A percentile compares a stretch with the other conserved stretches of the same genome.
Evolutionary conservation across 35 echinoderm and acorn worm species (phyloP).

Genomic region (Heliocidaris erythrogramma): DNA sequence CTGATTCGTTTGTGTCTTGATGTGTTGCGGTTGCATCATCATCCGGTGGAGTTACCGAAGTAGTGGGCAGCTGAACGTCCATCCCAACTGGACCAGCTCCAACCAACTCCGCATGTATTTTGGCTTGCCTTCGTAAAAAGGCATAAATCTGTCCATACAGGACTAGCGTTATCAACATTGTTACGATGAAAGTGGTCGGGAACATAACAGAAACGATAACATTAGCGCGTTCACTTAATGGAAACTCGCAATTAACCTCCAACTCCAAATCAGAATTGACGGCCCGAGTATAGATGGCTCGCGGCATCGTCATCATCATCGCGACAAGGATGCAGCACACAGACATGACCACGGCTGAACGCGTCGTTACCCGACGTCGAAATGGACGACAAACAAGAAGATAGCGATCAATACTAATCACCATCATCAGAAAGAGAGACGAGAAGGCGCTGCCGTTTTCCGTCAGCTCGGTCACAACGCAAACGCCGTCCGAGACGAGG

Average conservation of each 20-base stretch:
- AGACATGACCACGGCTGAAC: neutral
- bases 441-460: constrained; percentile 32
- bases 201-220: neutral
- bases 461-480: neutral
- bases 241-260: neutral
- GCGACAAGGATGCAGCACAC: neutral
- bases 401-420: constrained; percentile 31
- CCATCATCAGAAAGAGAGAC: constrained; percentile 22
- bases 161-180: neutral
- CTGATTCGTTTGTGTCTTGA: neutral
- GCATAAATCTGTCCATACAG: neutral
- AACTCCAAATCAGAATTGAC: neutral
- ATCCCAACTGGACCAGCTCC: neutral
- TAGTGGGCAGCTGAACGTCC: neutral
- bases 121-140: constrained; percentile 14
- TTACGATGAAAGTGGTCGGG: neutral
- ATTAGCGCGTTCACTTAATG: neutral
- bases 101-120: neutral
- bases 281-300: neutral
- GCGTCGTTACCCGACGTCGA: neutral
- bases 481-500: neutral
- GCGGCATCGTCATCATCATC: neutral
- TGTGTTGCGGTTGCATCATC: neutral
- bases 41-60: neutral
- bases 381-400: constrained; percentile 21